These are phyloP conservation scores for Camelus dromedarius DNA, from an alignment of 2,113 vertebrate genomes.

Conservation along the genomic window DNA sequence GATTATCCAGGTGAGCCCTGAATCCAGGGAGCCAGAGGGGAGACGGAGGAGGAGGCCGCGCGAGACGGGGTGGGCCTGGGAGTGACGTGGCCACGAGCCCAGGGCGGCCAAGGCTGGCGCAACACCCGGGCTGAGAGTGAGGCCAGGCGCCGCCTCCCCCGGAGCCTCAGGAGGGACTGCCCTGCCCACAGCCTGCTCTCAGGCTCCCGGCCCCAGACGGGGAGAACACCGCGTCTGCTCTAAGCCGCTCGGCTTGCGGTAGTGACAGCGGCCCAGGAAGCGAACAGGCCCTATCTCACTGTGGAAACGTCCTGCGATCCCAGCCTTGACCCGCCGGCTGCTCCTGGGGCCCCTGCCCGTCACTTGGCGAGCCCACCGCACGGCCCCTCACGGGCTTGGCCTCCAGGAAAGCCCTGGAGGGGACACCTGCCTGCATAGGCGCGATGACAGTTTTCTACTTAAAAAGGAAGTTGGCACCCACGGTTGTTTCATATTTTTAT, in stretches of 20 bases:
- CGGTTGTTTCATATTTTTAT: neutral
- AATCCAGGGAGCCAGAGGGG: neutral
- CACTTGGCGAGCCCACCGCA: rapidly evolving
- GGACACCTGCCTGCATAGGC: rapidly evolving
- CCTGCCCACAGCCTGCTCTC: rapidly evolving
- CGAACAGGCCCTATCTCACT: no score
- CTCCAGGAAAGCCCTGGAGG: neutral
- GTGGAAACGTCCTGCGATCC: neutral
- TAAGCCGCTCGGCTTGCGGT: rapidly evolving
- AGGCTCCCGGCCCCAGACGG: neutral
- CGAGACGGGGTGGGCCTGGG: neutral
- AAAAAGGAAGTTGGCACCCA: neutral
- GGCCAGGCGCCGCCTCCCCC: rapidly evolving
- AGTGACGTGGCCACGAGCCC: neutral
- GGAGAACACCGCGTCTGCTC: no score
- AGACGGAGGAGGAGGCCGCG: rapidly evolving
- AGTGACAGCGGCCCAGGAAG: neutral
- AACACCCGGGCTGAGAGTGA: rapidly evolving
- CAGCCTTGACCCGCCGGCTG: rapidly evolving
- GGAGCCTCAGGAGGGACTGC: neutral
- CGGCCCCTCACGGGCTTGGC: neutral
- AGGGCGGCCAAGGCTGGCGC: neutral
- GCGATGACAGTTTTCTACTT: rapidly evolving
- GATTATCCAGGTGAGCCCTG: neutral
- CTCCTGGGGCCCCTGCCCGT: rapidly evolving